Conservation (phyloP, 2,113 vertebrate species). For the Asarcornis scutulata region DNA sequence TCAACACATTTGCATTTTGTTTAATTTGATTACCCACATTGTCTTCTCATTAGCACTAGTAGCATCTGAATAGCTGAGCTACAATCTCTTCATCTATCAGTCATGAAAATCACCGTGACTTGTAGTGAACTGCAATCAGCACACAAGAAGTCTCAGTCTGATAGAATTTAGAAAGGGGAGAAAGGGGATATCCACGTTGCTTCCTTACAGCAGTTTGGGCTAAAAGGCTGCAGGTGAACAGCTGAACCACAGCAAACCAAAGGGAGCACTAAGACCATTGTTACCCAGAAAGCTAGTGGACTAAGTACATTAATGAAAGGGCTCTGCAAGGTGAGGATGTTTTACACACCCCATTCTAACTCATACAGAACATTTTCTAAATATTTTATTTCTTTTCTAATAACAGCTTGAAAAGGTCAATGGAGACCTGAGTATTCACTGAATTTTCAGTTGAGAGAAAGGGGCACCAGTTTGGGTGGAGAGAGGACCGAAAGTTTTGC, state of each 20-base stretch:
- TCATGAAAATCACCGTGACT: neutral
- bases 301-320: neutral
- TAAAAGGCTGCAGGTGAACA: neutral
- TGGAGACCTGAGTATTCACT: neutral
- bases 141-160: rapidly evolving
- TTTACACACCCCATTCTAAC: neutral
- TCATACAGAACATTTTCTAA: neutral
- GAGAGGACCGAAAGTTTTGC: neutral
- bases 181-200: neutral
- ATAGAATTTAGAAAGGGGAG: rapidly evolving
- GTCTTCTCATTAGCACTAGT: constrained; percentile 23
- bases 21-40: constrained; percentile 28
- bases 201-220: neutral
- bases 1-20: neutral
- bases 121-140: neutral
- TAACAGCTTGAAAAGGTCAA: neutral
- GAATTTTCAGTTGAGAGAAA: neutral
- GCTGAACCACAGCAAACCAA: neutral
- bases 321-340: neutral
- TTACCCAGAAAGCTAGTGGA: neutral
- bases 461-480: rapidly evolving
- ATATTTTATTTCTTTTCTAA: neutral
- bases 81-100: neutral
- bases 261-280: neutral
- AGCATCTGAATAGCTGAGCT: neutral